These are phyloP conservation scores for Phasianus colchicus DNA, from an alignment of 2,113 vertebrate species.

Conservation along the genomic window DNA sequence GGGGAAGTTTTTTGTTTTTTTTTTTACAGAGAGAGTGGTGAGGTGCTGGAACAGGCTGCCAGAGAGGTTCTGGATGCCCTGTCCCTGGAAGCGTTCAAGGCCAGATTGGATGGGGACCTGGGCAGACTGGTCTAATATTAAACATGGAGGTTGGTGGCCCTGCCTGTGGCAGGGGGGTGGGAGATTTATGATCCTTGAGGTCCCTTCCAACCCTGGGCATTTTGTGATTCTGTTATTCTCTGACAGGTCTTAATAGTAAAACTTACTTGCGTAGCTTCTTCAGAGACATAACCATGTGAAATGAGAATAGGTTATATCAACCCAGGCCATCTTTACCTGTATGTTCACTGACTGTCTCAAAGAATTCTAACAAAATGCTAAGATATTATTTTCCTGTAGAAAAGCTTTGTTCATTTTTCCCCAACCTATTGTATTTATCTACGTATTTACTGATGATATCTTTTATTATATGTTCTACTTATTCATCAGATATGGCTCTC, in stretches of 20 bases:
- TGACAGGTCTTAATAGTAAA: not conserved
- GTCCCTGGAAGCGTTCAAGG: too few relatives aligned
- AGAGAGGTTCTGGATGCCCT: too few relatives aligned
- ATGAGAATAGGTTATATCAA: not conserved
- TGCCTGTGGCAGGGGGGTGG: too few relatives aligned
- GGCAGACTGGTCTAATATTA: too few relatives aligned
- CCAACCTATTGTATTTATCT: not conserved
- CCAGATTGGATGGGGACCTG: too few relatives aligned
- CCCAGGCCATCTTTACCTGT: not conserved
- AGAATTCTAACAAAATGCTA: not conserved
- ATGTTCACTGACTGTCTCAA: not conserved
- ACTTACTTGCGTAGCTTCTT: not conserved
- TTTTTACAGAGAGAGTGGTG: too few relatives aligned
- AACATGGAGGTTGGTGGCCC: too few relatives aligned
- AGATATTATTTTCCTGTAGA: not conserved
- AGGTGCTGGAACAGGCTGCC: too few relatives aligned
- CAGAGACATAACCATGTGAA: not conserved
- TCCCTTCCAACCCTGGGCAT: too few relatives aligned
- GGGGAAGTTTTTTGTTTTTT: too few relatives aligned
- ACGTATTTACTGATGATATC: not conserved
- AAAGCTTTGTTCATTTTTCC: not conserved
- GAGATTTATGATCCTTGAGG: too few relatives aligned
- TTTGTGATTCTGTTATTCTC: too few relatives aligned
- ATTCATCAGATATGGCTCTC: not conserved
- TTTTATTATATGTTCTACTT: not conserved